These are phyloP conservation scores for Menidia beryllina DNA, from an alignment of 2,113 vertebrate species.

Conservation along the genomic window DNA sequence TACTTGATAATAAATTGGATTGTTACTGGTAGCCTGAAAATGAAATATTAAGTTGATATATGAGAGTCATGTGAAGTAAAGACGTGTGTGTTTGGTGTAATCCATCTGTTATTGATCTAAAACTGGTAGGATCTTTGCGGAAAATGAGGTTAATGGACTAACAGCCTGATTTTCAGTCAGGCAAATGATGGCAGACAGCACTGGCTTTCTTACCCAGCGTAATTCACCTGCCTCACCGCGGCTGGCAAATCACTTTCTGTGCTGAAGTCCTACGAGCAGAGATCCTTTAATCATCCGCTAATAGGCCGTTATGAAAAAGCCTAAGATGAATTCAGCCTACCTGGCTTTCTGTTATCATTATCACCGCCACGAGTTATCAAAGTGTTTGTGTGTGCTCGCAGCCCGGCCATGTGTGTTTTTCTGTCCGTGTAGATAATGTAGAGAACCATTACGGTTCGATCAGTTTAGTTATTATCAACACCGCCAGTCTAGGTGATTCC, in stretches of 20 bases:
- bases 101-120: constrained; percentile 55
- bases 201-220: constrained; percentile 69
- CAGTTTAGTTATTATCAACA: constrained; percentile 62
- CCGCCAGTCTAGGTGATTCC: constrained; percentile 41
- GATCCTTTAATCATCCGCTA: constrained; percentile 81
- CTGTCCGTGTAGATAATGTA: constrained; percentile 56
- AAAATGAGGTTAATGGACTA: constrained; percentile 76
- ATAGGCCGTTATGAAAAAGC: constrained; percentile 81
- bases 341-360: constrained; percentile 75
- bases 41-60: constrained; percentile 26
- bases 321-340: constrained; percentile 79
- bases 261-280: constrained; percentile 68
- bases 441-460: constrained; percentile 60
- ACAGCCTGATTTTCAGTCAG: constrained; percentile 65
- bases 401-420: constrained; percentile 37
- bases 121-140: constrained; percentile 55
- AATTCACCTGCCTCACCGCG: constrained; percentile 70
- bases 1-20: constrained; percentile 15
- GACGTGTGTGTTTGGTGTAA: constrained; percentile 27
- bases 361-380: constrained; percentile 72
- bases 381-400: constrained; percentile 66
- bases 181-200: constrained; percentile 73
- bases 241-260: constrained; percentile 72
- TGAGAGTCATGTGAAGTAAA: constrained; percentile 23
- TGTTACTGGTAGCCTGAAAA: constrained; percentile 21